These are phyloP conservation scores for Ariolimax columbianus DNA, from an alignment of 2,888 invertebrate species.

Conservation along the genomic window DNA sequence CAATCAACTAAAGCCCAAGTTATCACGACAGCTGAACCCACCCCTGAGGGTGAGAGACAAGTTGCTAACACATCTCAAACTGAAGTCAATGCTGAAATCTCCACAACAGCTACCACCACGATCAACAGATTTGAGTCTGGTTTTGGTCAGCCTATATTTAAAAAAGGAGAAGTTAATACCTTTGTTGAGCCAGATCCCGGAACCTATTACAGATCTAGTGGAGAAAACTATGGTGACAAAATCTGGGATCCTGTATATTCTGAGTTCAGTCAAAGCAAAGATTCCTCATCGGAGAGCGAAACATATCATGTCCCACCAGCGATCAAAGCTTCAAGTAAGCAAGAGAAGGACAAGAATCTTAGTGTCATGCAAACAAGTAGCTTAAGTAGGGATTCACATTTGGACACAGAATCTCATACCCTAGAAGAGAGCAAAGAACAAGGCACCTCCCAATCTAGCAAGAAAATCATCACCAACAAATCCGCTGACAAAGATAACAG, in stretches of 20 bases:
- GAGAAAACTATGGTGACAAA: conserved; percentile 10
- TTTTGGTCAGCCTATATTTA: not conserved
- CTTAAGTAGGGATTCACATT: not conserved
- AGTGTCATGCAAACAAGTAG: not conserved
- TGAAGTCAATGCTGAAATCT: not conserved
- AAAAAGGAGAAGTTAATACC: conserved; percentile 29
- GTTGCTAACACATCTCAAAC: conserved; percentile 8
- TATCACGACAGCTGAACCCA: not conserved
- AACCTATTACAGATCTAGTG: conserved; percentile 23
- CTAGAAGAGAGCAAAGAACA: not conserved
- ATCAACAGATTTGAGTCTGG: not conserved
- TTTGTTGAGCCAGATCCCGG: conserved; percentile 42
- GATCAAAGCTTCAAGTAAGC: not conserved
- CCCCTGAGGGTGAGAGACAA: not conserved
- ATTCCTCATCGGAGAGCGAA: too few relatives aligned
- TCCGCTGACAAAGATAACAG: not conserved
- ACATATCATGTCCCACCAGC: too few relatives aligned
- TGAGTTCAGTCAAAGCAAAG: not conserved
- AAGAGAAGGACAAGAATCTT: not conserved
- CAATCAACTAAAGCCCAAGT: not conserved
- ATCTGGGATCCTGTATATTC: conserved; percentile 11
- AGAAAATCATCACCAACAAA: not conserved
- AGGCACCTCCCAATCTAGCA: not conserved
- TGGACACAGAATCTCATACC: not conserved
- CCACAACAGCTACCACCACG: not conserved